Evolutionary conservation across 2,797 vertebrate genomes (phyloP), one percentile per base, ranked within the genome.

Genomic region (Schizothorax lantsangensis): DNA sequence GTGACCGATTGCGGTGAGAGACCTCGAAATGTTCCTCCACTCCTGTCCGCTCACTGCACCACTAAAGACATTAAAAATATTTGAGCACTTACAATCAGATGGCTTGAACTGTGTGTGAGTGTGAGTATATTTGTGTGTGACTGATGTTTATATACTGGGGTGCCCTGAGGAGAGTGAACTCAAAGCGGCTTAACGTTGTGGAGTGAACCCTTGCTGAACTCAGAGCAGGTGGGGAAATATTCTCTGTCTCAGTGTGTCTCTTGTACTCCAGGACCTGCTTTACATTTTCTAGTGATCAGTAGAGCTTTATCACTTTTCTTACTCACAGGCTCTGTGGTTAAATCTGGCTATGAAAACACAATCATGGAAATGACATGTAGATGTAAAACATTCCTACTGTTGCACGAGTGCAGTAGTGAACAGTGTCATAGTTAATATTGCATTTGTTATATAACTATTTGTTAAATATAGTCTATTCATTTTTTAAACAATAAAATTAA

Each of bases 81-180:
- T 94, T 94, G 94, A 95, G 92, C 92, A 94, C 91, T 90, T 90
- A 93, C 92, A 94, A 94, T 93, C 90, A 92, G 91, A 93, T 92
- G 88, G 89, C 92, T 92, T 92, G 84, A 93, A 90, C 91, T 92
- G 93, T 84, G 85, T 77, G 74, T 19, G 64, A 72, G 59, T 30
- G 59, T 54, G 84, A 47, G 88, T 74, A 49, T 68, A 54, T 68
- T 45, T 52, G 59, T 62, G 74, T 62, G 75, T 74, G 94, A 94
- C 93, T 93, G 91, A 91, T 94, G 94, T 95, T 95, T 93, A 93
- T 92, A 89, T 92, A 92, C 88, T 83, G 86, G 79, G 78, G 93
- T 93, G 92, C 94, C 94, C 94, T 92, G 91, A 93, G 93, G 93
- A 95, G 94, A 95, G 93, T 94, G 94, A 94, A 95, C 94, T 91